phyloP scores from a whole-genome alignment of 2,113 vertebrate species.

The Nerophis lumbriciformis region DNA sequence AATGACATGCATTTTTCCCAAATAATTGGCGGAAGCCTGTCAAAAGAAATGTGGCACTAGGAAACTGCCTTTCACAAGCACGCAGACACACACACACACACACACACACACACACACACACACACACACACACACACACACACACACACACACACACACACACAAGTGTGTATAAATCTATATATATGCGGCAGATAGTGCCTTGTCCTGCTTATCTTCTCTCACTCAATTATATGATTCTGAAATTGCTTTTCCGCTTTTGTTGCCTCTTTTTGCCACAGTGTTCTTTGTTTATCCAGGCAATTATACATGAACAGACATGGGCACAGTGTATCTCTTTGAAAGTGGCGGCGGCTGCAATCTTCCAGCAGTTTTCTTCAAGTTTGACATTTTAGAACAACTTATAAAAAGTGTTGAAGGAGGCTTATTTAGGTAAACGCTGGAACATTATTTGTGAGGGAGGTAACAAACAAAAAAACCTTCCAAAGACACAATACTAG shows the following conservation, averaged over 20 bases:
- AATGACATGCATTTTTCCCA: slow-evolving; percentile 45
- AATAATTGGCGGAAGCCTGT: slow-evolving; percentile 41
- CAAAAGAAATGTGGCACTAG: slow-evolving; percentile 22
- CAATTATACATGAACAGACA: slow-evolving; percentile 2
- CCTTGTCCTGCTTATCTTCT: slow-evolving; percentile 15
- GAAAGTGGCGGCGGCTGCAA: neutral
- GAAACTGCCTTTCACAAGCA: slow-evolving; percentile 2
- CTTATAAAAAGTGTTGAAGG: neutral
- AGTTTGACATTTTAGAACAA: neutral
- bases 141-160: neutral
- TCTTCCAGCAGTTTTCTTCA: neutral
- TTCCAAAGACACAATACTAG: no score
- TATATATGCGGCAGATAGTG: slow-evolving; percentile 1
- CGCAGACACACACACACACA: neutral
- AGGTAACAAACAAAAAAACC: neutral
- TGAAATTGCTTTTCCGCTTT: slow-evolving; percentile 19
- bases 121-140: neutral
- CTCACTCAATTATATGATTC: slow-evolving; percentile 19
- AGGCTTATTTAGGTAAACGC: neutral
- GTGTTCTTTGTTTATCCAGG: slow-evolving; percentile 4
- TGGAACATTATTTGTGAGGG: neutral
- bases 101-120: neutral
- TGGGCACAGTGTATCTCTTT: neutral
- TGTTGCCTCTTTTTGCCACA: slow-evolving; percentile 8
- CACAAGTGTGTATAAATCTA: no score